phyloP scores from a whole-genome alignment of 2,888 invertebrate genomes.

The Caenorhabditis becei region DNA sequence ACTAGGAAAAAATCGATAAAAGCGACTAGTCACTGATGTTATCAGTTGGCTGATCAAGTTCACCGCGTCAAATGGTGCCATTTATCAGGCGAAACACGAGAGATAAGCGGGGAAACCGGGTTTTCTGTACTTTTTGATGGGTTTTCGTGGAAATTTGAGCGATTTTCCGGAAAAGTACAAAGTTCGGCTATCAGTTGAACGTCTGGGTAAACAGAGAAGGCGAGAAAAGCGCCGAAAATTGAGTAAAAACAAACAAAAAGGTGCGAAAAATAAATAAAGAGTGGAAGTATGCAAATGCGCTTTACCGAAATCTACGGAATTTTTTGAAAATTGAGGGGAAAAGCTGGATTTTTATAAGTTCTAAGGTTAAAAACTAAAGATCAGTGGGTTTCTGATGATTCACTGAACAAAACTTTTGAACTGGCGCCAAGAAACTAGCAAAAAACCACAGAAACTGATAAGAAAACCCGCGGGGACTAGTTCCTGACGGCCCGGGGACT shows the following conservation, averaged over 20 bases:
- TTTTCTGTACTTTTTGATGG: not conserved
- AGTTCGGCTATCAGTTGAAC: constrained; percentile 35
- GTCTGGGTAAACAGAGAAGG: constrained; percentile 27
- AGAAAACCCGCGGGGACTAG: constrained; percentile 5
- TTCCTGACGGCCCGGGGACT: not conserved
- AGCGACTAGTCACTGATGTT: not conserved
- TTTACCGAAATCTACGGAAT: constrained; percentile 1
- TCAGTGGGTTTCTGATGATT: not conserved
- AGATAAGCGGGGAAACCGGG: constrained; percentile 12
- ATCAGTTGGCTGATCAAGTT: constrained; percentile 19
- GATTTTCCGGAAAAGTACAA: constrained; percentile 33
- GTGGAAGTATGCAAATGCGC: constrained; percentile 16
- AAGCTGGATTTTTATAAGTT: constrained; percentile 1
- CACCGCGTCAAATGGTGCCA: constrained; percentile 47
- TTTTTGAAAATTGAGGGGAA: not conserved
- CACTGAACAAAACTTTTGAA: not conserved
- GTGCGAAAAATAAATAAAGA: constrained; percentile 51
- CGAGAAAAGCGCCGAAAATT: constrained; percentile 7
- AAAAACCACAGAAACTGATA: not conserved
- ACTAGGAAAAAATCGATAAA: constrained; percentile 35
- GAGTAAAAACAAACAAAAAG: constrained; percentile 45
- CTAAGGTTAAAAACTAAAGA: not conserved
- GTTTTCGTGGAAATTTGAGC: constrained; percentile 1
- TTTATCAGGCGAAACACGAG: constrained; percentile 45
- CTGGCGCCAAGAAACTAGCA: not conserved